Percentiles rank a stretch among this genome's conserved stretches.
Evolutionary conservation across 2,888 invertebrate genomes (phyloP).

Genomic region (Cantharis nigra): DNA sequence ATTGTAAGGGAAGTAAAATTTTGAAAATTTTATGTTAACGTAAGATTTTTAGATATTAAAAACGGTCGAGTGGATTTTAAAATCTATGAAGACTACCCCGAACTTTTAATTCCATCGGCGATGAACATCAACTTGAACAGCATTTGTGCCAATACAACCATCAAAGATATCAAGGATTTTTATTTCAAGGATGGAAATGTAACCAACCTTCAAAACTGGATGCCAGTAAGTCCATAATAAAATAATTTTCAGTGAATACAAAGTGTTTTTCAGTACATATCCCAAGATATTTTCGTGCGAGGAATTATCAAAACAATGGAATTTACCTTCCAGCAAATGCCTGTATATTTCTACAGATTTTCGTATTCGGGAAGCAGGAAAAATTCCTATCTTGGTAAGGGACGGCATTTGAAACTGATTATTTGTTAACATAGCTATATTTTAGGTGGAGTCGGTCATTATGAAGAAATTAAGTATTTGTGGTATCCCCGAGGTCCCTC

Average conservation of each 20-base stretch:
- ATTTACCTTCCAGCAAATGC: neutral
- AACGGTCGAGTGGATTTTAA: neutral
- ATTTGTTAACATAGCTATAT: neutral
- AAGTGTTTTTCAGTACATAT: conserved; percentile 6
- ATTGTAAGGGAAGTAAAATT: neutral
- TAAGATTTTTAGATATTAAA: neutral
- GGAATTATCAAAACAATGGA: conserved; percentile 1
- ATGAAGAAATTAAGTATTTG: conserved; percentile 5
- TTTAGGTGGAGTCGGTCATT: conserved; percentile 13
- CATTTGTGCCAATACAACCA: neutral
- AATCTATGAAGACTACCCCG: neutral
- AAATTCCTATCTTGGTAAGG: neutral
- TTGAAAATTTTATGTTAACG: neutral
- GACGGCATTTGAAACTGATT: neutral
- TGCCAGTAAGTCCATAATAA: neutral
- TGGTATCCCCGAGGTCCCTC: neutral
- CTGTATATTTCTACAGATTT: conserved; percentile 5
- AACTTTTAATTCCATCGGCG: neutral
- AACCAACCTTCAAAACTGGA: neutral
- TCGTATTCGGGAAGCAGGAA: conserved; percentile 2
- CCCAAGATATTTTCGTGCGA: conserved; percentile 5
- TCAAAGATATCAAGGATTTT: neutral
- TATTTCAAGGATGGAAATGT: neutral
- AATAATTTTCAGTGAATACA: neutral
- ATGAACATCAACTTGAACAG: neutral